These are phyloP conservation scores for Labroides dimidiatus DNA, from an alignment of 2,797 vertebrate genomes.

Conservation along the genomic window DNA sequence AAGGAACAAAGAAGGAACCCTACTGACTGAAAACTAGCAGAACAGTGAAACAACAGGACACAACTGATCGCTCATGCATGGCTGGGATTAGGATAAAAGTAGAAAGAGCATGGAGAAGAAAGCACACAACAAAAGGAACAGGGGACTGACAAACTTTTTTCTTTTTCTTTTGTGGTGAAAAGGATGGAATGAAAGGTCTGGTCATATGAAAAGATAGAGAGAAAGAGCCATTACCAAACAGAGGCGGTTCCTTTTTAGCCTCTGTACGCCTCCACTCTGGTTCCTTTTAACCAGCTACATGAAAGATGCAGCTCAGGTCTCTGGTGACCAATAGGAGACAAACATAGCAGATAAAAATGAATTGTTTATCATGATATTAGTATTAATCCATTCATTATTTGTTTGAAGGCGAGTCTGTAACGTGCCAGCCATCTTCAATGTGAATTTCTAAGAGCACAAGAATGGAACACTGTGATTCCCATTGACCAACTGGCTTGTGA, in stretches of 20 bases:
- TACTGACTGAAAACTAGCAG: conserved; percentile 98
- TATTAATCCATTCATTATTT: conserved; percentile 74
- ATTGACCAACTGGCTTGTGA: conserved; percentile 86
- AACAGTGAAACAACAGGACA: conserved; percentile 99
- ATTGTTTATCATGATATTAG: conserved; percentile 74
- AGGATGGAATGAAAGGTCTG: conserved; percentile 88
- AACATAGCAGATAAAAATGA: conserved; percentile 73
- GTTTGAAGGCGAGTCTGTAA: conserved; percentile 55
- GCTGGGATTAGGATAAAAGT: conserved; percentile 98
- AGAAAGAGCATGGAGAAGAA: conserved; percentile 95
- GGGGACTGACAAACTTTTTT: conserved; percentile 97
- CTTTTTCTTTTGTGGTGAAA: conserved; percentile 92
- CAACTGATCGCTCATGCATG: conserved; percentile 99
- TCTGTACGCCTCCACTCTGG: conserved; percentile 71
- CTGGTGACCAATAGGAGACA: conserved; percentile 70
- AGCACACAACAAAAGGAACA: conserved; percentile 97
- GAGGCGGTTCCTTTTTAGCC: conserved; percentile 87
- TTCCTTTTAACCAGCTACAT: conserved; percentile 81
- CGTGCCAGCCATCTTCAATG: conserved; percentile 68
- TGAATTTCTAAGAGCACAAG: conserved; percentile 71
- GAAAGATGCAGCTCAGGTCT: conserved; percentile 76
- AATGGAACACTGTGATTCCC: conserved; percentile 78
- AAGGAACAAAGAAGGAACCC: conserved; percentile 97
- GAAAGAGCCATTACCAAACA: conserved; percentile 92
- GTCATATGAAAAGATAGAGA: conserved; percentile 86